Evolutionary conservation across 2,113 vertebrate species (phyloP).

Genomic region (Lepisosteus oculatus): DNA sequence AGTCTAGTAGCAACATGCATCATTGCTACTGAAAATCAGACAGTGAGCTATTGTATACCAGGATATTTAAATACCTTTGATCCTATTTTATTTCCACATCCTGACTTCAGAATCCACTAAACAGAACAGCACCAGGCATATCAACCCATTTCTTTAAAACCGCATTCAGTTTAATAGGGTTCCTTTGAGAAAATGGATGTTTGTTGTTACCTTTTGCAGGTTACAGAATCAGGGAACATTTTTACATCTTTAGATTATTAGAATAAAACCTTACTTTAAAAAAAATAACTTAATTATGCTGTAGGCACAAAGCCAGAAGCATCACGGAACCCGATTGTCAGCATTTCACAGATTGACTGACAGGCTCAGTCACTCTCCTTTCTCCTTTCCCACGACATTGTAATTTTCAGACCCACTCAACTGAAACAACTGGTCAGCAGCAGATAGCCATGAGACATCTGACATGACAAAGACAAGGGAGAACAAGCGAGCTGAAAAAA

Average conservation of each 20-base stretch:
- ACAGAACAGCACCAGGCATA: conserved; percentile 7
- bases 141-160: conserved; percentile 25
- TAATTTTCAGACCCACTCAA: conserved; percentile 53
- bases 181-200: no score
- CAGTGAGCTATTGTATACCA: no score
- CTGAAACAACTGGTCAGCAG: conserved; percentile 57
- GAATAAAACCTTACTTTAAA: conserved; percentile 2
- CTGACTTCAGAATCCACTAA: no score
- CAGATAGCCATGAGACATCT: conserved; percentile 46
- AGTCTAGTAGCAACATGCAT: no score
- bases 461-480: conserved; percentile 36
- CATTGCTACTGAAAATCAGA: no score
- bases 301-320: conserved; percentile 5
- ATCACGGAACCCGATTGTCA: conserved; percentile 14
- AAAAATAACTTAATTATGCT: conserved; percentile 18
- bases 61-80: no score
- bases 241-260: conserved; percentile 19
- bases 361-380: conserved; percentile 49
- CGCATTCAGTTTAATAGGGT: no score
- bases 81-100: no score
- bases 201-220: no score
- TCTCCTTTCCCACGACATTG: conserved; percentile 55
- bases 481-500: conserved; percentile 33
- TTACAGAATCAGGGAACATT: conserved; percentile 24
- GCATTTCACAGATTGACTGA: conserved; percentile 51